Base-by-base conservation (phyloP, 1,140 invertebrate species). In the Papilio helenus region DNA sequence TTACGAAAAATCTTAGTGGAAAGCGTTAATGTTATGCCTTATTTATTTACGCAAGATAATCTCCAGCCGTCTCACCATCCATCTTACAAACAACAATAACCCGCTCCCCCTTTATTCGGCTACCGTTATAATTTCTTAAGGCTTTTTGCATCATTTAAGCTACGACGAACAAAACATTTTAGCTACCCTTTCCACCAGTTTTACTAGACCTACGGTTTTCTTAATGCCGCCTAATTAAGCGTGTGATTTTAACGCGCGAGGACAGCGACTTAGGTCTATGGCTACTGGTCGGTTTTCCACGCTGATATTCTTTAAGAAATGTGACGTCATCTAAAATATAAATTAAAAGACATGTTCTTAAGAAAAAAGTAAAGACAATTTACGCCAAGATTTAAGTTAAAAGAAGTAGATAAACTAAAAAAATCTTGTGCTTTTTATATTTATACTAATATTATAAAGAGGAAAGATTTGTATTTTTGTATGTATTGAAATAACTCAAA, bases 91-190 rank as follows among this genome's bases (percentile, higher is more conserved):
- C 81, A 71, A 82, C 83, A 81, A 79, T 81, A 79, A 80, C 77
- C 68, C 80, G 29, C 55, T 65, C 82, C 74, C 82, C 76, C 61
- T 78, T 71, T 76, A 76, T 74, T 65, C 80, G 46, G 72, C 76
- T 42, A 71, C 81, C 80, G 72, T 87, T 84, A 87, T 84, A 86
- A 86, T 86, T 86, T 87, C 86, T 87, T 87, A 84, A 85, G 81
- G 83, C 84, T 87, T 87, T 87, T 87, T 87, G 86, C 86, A 82
- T 84, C 86, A 87, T 87, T 87, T 85, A 86, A 80, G 76, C 73
- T 34, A 14, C 82, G 71, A 72, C 61, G 72, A 85, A 85, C 82
- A 85, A 85, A 86, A 86, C 83, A 84, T 81, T 81, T 44, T 42
- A 77, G 76, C 76, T 44, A 65, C 26, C 72, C 44, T 72, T 42